These are phyloP conservation scores for Oeneis ivallda DNA, from an alignment of 2,888 invertebrate genomes.

Conservation along the genomic window DNA sequence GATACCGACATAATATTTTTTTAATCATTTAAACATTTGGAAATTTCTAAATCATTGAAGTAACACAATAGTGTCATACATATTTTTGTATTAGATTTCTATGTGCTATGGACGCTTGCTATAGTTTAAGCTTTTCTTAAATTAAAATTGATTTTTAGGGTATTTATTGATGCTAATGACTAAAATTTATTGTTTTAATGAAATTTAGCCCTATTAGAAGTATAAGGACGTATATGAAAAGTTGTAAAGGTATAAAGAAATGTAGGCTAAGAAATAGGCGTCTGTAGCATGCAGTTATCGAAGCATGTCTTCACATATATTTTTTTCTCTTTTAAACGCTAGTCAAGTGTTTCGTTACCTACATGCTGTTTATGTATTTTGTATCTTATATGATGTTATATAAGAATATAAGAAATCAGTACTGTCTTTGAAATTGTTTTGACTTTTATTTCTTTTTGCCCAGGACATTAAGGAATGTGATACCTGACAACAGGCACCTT, in stretches of 20 bases:
- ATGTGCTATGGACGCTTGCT: constrained; percentile 36
- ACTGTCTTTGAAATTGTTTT: constrained; percentile 61
- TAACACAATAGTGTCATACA: background rate
- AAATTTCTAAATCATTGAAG: constrained; percentile 11
- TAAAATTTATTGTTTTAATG: constrained; percentile 9
- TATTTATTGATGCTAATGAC: constrained; percentile 31
- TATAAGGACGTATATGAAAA: constrained; percentile 16
- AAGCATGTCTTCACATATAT: constrained; percentile 39
- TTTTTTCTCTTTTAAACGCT: constrained; percentile 67
- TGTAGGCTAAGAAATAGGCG: constrained; percentile 28
- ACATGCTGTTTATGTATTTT: constrained; percentile 78
- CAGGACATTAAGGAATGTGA: background rate
- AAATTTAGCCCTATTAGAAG: constrained; percentile 10
- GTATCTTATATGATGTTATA: constrained; percentile 76
- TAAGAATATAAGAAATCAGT: constrained; percentile 76
- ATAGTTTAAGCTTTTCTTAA: constrained; percentile 19
- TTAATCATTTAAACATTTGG: background rate
- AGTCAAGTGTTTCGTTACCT: constrained; percentile 82
- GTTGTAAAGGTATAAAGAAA: constrained; percentile 13
- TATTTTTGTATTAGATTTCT: constrained; percentile 38
- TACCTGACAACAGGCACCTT: too few relatives aligned
- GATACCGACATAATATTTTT: background rate
- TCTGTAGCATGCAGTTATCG: constrained; percentile 36
- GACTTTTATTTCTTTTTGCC: constrained; percentile 32
- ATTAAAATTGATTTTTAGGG: constrained; percentile 9